Percentiles rank a stretch among this genome's conserved stretches.
Evolutionary conservation across 2,113 vertebrate genomes (phyloP).

Genomic region (Ovis aries): DNA sequence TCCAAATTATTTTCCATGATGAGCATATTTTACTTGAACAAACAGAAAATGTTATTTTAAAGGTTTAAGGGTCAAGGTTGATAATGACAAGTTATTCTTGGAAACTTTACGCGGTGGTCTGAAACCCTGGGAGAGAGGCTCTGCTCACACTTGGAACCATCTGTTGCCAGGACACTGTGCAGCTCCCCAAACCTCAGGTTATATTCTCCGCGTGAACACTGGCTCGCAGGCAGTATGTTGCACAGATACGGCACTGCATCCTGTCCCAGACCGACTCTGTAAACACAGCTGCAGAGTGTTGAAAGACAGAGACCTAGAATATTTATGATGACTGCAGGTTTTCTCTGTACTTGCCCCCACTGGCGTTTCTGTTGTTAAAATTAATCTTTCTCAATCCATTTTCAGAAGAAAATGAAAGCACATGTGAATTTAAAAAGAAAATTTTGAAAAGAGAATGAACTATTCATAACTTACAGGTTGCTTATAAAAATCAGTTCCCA

Average conservation of each 20-base stretch:
- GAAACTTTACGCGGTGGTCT: not conserved
- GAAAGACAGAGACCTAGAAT: not conserved
- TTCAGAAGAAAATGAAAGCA: constrained; percentile 38
- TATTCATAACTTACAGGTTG: not conserved
- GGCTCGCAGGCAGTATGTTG: accelerated
- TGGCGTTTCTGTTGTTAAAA: constrained; percentile 3
- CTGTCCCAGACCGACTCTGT: not conserved
- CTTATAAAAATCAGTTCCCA: not conserved
- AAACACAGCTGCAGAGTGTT: not conserved
- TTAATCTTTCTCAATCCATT: constrained; percentile 16
- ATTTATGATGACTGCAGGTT: not conserved
- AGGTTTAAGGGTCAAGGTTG: not conserved
- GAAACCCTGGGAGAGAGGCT: not conserved
- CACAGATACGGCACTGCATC: accelerated
- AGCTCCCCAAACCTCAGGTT: not conserved
- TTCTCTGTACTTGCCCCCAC: not conserved
- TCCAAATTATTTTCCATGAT: not conserved
- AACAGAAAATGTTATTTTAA: not conserved
- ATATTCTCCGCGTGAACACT: not conserved
- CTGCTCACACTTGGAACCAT: not conserved
- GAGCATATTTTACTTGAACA: not conserved
- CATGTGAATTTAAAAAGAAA: constrained; percentile 11
- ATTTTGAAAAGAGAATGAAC: not conserved
- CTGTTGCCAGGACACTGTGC: not conserved
- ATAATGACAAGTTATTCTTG: not conserved